A percentile compares a stretch with the other conserved stretches of the same genome.
Conservation (phyloP, 2,888 invertebrate species). For the Clepsis dumicolana region DNA sequence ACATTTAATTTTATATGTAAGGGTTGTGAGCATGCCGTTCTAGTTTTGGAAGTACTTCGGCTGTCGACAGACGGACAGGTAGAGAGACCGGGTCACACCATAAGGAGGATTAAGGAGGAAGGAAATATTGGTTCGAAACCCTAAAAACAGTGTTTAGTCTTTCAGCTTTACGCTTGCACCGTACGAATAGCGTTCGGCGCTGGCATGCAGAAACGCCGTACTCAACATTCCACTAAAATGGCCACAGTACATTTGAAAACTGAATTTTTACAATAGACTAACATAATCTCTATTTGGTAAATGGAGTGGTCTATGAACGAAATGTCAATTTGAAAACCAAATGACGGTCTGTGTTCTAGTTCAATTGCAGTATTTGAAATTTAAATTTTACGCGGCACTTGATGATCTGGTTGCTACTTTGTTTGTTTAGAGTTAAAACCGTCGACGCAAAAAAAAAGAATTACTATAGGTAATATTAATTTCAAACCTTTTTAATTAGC, state of each 20-base stretch:
- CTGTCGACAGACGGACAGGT: too few species aligned
- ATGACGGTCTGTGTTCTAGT: not conserved
- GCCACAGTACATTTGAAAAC: constrained; percentile 31
- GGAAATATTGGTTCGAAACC: too few species aligned
- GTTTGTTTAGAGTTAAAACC: not conserved
- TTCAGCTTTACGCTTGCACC: not conserved
- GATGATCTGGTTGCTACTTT: not conserved
- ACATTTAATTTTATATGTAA: too few species aligned
- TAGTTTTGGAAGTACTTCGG: too few species aligned
- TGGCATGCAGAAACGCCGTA: constrained; percentile 6
- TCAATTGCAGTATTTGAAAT: not conserved
- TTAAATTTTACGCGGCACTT: not conserved
- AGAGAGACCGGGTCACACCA: too few species aligned
- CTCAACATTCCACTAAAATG: constrained; percentile 21
- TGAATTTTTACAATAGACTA: constrained; percentile 30
- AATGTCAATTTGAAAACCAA: constrained; percentile 6
- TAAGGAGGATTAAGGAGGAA: too few species aligned
- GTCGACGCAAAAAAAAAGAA: too few species aligned
- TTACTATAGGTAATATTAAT: too few species aligned
- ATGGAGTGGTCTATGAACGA: not conserved
- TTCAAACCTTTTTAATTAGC: too few species aligned
- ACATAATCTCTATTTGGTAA: constrained; percentile 16
- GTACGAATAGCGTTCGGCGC: constrained; percentile 17
- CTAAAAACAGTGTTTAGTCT: too few species aligned
- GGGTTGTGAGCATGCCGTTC: too few species aligned